A percentile compares a stretch with the other conserved stretches of the same genome.
These are phyloP conservation scores for Speoplatyrhinus poulsoni DNA, from an alignment of 2,113 vertebrate species.

Conservation along the genomic window DNA sequence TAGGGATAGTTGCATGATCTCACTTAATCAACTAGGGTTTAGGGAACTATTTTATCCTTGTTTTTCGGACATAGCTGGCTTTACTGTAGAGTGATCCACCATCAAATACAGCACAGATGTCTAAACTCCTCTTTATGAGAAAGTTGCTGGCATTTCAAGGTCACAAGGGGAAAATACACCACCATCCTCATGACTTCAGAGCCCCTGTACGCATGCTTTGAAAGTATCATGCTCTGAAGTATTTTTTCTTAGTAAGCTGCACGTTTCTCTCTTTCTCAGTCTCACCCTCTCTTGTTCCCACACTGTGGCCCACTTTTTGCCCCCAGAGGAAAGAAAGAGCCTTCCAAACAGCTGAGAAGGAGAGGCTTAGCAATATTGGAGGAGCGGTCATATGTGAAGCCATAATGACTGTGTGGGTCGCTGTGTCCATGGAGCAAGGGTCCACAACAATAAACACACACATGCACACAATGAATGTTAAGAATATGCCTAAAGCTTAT, in stretches of 20 bases:
- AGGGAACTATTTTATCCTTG: conserved; percentile 27
- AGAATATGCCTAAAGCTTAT: no score
- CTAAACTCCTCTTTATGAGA: conserved; percentile 43
- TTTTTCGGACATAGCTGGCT: conserved; percentile 40
- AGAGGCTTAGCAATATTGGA: conserved; percentile 13
- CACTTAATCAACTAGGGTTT: conserved; percentile 16
- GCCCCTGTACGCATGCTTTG: neutral
- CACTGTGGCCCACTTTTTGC: conserved; percentile 46
- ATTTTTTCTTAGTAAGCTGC: conserved; percentile 8
- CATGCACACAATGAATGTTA: neutral
- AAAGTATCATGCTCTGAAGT: conserved; percentile 13
- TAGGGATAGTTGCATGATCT: conserved; percentile 3
- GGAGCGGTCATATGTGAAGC: conserved; percentile 43
- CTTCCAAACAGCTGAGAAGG: conserved; percentile 53
- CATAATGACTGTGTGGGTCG: conserved; percentile 46
- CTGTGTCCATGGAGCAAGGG: conserved; percentile 50
- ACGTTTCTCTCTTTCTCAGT: conserved; percentile 9
- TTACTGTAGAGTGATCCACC: conserved; percentile 18
- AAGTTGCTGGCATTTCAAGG: conserved; percentile 18
- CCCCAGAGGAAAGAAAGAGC: conserved; percentile 40
- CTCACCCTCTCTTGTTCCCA: conserved; percentile 51
- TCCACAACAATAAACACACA: neutral
- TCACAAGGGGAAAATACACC: conserved; percentile 15
- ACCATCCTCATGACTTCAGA: conserved; percentile 25
- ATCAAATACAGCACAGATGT: conserved; percentile 44